Evolutionary conservation across 2,888 invertebrate genomes (phyloP).

Genomic region (Drosophila colorata): DNA sequence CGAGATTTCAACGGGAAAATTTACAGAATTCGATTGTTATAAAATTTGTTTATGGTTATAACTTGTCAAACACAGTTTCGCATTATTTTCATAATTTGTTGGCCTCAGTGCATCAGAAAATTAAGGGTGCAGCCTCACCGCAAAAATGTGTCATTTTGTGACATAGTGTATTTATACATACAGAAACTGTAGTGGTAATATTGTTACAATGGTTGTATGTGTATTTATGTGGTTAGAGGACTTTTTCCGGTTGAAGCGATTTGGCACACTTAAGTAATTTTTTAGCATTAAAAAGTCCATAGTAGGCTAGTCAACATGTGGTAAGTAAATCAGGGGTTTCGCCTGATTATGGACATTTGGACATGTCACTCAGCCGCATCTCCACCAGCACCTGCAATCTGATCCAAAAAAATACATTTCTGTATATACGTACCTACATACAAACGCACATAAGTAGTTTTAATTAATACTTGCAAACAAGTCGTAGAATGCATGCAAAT

Average conservation of each 20-base stretch:
- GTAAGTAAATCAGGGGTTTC: slow-evolving; percentile 45
- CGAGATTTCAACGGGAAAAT: no score
- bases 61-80: no score
- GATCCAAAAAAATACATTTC: slow-evolving; percentile 26
- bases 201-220: slow-evolving; percentile 22
- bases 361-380: slow-evolving; percentile 39
- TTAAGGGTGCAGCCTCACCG: neutral
- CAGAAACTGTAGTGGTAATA: slow-evolving; percentile 5
- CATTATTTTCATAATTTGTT: neutral
- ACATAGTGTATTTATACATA: neutral
- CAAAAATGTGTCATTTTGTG: neutral
- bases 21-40: neutral
- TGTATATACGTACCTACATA: slow-evolving; percentile 17
- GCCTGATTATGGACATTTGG: slow-evolving; percentile 31
- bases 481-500: slow-evolving; percentile 26
- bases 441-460: slow-evolving; percentile 5
- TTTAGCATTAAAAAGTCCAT: slow-evolving; percentile 7
- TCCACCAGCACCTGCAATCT: slow-evolving; percentile 32
- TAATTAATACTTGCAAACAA: slow-evolving; percentile 7
- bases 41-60: neutral
- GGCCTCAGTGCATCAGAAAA: neutral
- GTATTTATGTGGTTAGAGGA: slow-evolving; percentile 16
- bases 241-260: slow-evolving; percentile 6
- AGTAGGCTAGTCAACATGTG: slow-evolving; percentile 22
- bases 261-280: slow-evolving; percentile 13